Percentiles rank a stretch among this genome's conserved stretches.
phyloP scores from a whole-genome alignment of 2,797 vertebrate genomes.

The Ceyx erithaca region DNA sequence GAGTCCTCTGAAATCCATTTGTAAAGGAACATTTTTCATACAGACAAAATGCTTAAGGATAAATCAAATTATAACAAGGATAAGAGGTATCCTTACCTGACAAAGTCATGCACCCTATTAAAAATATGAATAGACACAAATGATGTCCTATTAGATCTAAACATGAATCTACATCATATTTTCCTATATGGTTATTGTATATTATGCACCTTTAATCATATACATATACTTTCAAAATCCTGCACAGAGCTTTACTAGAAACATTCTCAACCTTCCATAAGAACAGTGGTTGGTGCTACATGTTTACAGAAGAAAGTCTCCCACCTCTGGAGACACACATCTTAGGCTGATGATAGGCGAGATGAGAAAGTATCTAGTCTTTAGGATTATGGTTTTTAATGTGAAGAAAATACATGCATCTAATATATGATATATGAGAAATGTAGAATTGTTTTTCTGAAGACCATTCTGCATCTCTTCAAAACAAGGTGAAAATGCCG shows the following conservation, averaged over 20 bases:
- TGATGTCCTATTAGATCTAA: background rate
- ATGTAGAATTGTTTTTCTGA: background rate
- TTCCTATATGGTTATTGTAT: background rate
- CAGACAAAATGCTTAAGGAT: background rate
- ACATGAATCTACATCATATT: background rate
- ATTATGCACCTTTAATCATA: background rate
- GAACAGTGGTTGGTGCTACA: background rate
- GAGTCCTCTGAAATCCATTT: background rate
- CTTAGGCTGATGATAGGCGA: background rate
- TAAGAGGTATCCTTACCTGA: background rate
- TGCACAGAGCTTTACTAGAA: background rate
- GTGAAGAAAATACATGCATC: background rate
- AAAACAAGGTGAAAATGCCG: background rate
- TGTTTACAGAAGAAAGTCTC: background rate
- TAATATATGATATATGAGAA: background rate
- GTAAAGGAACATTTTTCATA: background rate
- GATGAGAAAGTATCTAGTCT: background rate
- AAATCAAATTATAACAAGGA: background rate
- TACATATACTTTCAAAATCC: background rate
- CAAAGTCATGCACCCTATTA: background rate
- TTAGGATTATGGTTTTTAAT: background rate
- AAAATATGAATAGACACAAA: background rate
- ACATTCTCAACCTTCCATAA: background rate
- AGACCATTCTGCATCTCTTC: accelerated
- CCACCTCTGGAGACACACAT: background rate